These are phyloP conservation scores for Centropus unirufus DNA, from an alignment of 2,113 vertebrate genomes.

Conservation along the genomic window DNA sequence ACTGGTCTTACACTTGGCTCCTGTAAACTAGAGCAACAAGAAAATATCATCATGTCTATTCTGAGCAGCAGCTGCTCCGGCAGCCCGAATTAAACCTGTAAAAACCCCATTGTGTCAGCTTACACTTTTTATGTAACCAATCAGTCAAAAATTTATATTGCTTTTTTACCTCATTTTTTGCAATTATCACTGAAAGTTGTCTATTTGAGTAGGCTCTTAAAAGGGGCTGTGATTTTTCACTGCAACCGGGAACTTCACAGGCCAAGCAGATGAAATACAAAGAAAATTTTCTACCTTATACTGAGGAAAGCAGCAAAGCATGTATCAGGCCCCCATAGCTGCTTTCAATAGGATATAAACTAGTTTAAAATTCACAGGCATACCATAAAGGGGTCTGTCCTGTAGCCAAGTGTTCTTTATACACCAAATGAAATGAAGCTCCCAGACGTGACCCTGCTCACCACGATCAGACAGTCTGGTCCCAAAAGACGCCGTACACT, in stretches of 20 bases:
- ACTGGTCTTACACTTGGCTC: slow-evolving; percentile 80
- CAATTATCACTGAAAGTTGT: neutral
- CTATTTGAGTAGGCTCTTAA: neutral
- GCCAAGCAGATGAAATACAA: neutral
- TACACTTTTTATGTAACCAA: neutral
- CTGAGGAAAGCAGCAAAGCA: neutral
- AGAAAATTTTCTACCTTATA: neutral
- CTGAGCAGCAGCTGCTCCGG: neutral
- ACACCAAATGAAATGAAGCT: neutral
- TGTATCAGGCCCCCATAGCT: neutral
- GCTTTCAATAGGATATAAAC: neutral
- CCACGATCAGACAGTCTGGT: neutral
- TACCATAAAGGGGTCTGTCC: neutral
- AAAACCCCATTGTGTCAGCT: neutral
- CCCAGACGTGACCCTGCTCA: neutral
- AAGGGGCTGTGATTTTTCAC: neutral
- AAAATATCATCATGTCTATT: neutral
- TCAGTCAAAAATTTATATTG: neutral
- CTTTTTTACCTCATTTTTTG: neutral
- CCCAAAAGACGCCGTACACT: neutral
- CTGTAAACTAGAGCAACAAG: slow-evolving; percentile 65
- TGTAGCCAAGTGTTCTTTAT: neutral
- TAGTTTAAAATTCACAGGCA: neutral
- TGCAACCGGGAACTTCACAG: neutral
- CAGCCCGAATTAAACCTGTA: neutral